These are phyloP conservation scores for Diabrotica undecimpunctata DNA, from an alignment of 1,140 invertebrate species.

Conservation along the genomic window DNA sequence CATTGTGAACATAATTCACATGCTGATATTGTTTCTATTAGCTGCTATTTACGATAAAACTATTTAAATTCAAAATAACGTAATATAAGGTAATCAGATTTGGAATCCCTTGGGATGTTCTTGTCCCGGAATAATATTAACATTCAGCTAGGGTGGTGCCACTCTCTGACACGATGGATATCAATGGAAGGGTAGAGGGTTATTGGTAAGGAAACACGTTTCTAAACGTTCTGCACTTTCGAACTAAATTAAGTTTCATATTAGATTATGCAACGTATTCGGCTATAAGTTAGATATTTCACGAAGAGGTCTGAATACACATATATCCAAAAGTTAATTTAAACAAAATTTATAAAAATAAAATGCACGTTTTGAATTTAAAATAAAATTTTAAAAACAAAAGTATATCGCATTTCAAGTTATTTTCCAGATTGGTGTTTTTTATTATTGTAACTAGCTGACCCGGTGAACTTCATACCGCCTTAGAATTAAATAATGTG, in stretches of 20 bases:
- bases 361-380: too few relatives aligned
- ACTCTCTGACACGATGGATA: background rate
- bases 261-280: background rate
- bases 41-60: background rate
- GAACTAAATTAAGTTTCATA: slow-evolving; percentile 3
- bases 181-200: background rate
- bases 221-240: background rate
- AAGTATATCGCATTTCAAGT: too few relatives aligned
- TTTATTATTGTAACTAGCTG: too few relatives aligned
- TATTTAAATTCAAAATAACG: slow-evolving; percentile 1
- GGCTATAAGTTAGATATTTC: too few relatives aligned
- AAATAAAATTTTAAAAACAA: too few relatives aligned
- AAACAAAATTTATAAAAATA: too few relatives aligned
- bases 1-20: too few relatives aligned
- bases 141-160: background rate
- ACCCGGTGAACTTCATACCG: too few relatives aligned
- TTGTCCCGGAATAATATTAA: slow-evolving; percentile 1
- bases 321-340: too few relatives aligned
- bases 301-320: too few relatives aligned
- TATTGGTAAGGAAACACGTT: background rate
- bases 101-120: background rate
- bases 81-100: slow-evolving; percentile 1
- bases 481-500: too few relatives aligned
- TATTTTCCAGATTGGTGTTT: too few relatives aligned
- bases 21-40: background rate